Base-by-base conservation (phyloP, 2,888 invertebrate species). In the Onchidella celtica region DNA sequence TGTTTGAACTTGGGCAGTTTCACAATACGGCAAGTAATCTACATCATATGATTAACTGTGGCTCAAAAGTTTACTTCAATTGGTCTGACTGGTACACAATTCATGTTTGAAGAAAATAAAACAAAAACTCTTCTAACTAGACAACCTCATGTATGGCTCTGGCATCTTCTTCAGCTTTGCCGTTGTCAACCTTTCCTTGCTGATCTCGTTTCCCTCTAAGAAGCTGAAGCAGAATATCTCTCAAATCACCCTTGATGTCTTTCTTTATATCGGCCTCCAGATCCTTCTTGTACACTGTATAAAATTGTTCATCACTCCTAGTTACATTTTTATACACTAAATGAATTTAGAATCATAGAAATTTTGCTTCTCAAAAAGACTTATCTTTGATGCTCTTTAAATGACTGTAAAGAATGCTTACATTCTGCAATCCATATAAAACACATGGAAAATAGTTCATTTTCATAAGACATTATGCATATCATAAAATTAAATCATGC, bases 161-260 rank as follows among this genome's bases (percentile, higher is more conserved):
- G 11, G 91, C 92, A 84, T 91, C 91, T 57, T 88, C 84, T 36
- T 89, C 83, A 27, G 91, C 92, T 68, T 88, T 76, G 57, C 87
- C 83, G 61, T 83, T 81, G 83, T 90, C 87, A 36, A 91, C 89
- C 4, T 83, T 61, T 24, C 85, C 79, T 11, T 87, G 85, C 27
- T 87, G 83, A n/a, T 88, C 87, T 68, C 89, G 84, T 74, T 85
- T 86, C n/a, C 87, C 90, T 27, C 84, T 84, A 34, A 83, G 73
- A 70, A 90, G 79, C 32, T 86, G 81, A n/a, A 87, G 65, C 38
- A 91, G 81, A 32, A 92, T 68, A 24, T 88, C 87, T 70, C 84
- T 69, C 36, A 90, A 88, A n/a, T 86, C 89, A 3, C 88, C 88
- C n/a, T 87, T 87, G 11, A 87, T 88, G 77, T 91, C 78, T 27